Base-by-base conservation (phyloP, 2,797 vertebrate species). In the Threskiornis aethiopicus region DNA sequence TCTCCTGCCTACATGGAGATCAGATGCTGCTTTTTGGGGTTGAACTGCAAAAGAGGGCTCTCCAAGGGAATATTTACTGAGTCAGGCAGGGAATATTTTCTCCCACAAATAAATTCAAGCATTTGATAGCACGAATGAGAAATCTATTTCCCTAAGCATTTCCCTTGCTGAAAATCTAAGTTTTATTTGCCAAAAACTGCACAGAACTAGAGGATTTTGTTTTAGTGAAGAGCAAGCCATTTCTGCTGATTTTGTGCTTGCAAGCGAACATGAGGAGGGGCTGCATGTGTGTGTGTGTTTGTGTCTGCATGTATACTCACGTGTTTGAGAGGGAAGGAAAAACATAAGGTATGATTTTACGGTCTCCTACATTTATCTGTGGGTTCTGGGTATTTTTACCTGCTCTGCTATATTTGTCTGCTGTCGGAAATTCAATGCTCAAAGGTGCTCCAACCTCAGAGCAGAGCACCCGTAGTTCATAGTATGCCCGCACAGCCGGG, bases 321-420 rank as follows among this genome's bases (percentile, higher is more conserved):
- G 46, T 11, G 11, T 57, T 1, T 20, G 18, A 39, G 18, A 71
- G 46, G 41, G 18, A 29, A 65, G 57, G 9, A 11, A 89, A 76
- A 84, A 0, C 31, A 16, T 25, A 16, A 16, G 9, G 28, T 54
- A 18, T 21, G 26, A 19, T 49, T 61, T 79, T 72, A 16, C 11
- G 3, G 29, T 52, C 17, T 57, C 31, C 31, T 51, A 6, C 7
- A 1, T 55, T 58, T 41, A 21, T 66, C 67, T 44, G 12, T 71
- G 37, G 6, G 5, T 41, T 83, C 54, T 87, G 78, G 44, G 1
- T 42, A 20, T 59, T 91, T 83, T 46, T 41, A 44, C 39, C 29
- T 79, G 16, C 18, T 28, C 57, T 87, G 62, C n/a, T 57, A 0
- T 7, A 51, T 26, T 31, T 0, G 1, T 8, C 31, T 22, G 0